phyloP scores from a whole-genome alignment of 2,797 vertebrate genomes.

The Hipposideros larvatus region DNA sequence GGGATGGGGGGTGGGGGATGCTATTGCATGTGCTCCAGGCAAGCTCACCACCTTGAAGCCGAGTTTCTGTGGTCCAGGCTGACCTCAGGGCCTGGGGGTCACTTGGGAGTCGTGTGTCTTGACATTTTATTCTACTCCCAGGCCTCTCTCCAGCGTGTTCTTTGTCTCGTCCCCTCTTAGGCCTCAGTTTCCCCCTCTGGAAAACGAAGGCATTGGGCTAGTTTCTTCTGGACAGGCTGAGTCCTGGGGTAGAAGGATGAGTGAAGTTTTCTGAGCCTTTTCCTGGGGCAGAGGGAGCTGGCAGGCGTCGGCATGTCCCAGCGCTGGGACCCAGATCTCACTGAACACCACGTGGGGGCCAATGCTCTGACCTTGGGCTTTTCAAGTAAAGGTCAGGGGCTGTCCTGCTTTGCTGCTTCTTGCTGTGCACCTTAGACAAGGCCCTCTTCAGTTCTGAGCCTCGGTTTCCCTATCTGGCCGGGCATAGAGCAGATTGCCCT shows the following conservation, averaged over 20 bases:
- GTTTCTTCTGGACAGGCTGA: background rate
- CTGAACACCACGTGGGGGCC: accelerated
- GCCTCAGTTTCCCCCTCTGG: background rate
- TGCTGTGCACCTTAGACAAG: background rate
- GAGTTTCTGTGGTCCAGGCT: background rate
- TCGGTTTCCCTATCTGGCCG: background rate
- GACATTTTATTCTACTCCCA: background rate
- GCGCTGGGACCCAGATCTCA: background rate
- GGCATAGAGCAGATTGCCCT: background rate
- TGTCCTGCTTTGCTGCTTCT: background rate
- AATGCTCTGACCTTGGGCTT: background rate
- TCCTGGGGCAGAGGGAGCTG: background rate
- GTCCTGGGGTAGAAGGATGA: accelerated
- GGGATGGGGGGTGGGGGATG: background rate
- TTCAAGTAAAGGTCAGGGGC: background rate
- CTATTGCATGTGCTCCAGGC: accelerated
- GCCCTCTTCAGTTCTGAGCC: background rate
- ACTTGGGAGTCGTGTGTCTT: background rate
- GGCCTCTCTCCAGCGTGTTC: background rate
- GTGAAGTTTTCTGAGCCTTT: background rate
- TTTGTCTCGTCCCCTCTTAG: background rate
- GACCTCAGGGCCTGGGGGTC: too few relatives aligned
- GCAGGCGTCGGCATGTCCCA: background rate
- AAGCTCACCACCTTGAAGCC: accelerated
- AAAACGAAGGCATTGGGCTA: background rate